phyloP scores from a whole-genome alignment of 2,797 vertebrate genomes.

The Hypotaenidia okinawae region DNA sequence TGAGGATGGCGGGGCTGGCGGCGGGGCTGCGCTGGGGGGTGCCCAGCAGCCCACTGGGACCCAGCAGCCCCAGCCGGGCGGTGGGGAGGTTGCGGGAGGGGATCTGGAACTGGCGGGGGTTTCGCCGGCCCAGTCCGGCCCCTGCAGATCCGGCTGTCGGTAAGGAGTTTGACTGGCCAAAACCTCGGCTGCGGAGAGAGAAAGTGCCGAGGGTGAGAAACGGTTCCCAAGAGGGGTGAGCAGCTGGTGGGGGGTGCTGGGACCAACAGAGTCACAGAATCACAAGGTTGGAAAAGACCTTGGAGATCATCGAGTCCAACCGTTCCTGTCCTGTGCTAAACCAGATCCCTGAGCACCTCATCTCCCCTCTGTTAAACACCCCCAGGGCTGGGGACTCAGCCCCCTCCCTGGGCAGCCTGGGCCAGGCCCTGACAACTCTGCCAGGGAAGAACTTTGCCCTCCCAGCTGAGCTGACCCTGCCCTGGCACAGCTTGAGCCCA shows the following conservation, averaged over 20 bases:
- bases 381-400: no score
- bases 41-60: slow-evolving; percentile 87
- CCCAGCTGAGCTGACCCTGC: no score
- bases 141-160: slow-evolving; percentile 90
- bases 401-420: no score
- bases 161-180: slow-evolving; percentile 96
- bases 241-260: not conserved
- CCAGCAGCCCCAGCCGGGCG: slow-evolving; percentile 87
- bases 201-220: fast-evolving
- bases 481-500: no score
- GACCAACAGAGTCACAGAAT: not conserved
- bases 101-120: slow-evolving; percentile 95
- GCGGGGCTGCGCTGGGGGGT: slow-evolving; percentile 86
- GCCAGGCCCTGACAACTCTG: no score
- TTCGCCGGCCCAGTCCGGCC: slow-evolving; percentile 86
- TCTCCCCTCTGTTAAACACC: no score
- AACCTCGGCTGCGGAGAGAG: slow-evolving; percentile 81
- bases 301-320: no score
- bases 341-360: no score
- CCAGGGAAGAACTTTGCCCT: no score
- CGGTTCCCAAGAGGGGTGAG: fast-evolving
- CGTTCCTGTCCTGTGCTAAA: no score
- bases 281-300: no score
- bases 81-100: slow-evolving; percentile 93
- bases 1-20: slow-evolving; percentile 90